These are phyloP conservation scores for Barnardius zonarius DNA, from an alignment of 2,113 vertebrate species.

Conservation along the genomic window DNA sequence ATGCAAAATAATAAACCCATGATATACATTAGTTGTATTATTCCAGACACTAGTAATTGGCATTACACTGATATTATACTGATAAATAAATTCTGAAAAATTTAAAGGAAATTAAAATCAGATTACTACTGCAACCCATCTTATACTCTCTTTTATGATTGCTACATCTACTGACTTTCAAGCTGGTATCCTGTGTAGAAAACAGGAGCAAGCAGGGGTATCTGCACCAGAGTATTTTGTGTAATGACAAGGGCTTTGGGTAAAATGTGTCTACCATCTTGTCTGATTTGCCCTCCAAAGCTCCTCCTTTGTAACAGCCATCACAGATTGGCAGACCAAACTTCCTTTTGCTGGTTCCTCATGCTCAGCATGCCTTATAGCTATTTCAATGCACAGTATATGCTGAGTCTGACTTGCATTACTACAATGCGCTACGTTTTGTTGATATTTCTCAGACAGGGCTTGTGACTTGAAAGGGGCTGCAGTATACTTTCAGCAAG, in stretches of 20 bases:
- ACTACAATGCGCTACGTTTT: background rate
- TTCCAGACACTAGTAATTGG: background rate
- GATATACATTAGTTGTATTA: background rate
- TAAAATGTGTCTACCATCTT: background rate
- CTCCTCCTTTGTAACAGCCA: background rate
- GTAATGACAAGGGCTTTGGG: background rate
- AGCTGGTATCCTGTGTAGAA: background rate
- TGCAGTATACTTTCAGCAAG: background rate
- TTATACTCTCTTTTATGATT: background rate
- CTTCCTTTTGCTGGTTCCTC: background rate
- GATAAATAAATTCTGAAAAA: background rate
- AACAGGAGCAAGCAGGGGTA: background rate
- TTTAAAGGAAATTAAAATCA: conserved; percentile 1
- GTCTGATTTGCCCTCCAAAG: background rate
- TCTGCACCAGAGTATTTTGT: background rate
- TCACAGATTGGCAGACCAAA: background rate
- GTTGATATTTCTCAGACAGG: background rate
- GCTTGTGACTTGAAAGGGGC: background rate
- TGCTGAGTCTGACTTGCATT: background rate
- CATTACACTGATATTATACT: background rate
- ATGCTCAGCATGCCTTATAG: background rate
- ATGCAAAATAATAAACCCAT: background rate
- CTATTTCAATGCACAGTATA: background rate
- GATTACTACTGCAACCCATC: background rate
- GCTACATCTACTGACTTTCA: background rate